phyloP scores from a whole-genome alignment of 2,888 invertebrate species.

The Eupithecia insigniata region DNA sequence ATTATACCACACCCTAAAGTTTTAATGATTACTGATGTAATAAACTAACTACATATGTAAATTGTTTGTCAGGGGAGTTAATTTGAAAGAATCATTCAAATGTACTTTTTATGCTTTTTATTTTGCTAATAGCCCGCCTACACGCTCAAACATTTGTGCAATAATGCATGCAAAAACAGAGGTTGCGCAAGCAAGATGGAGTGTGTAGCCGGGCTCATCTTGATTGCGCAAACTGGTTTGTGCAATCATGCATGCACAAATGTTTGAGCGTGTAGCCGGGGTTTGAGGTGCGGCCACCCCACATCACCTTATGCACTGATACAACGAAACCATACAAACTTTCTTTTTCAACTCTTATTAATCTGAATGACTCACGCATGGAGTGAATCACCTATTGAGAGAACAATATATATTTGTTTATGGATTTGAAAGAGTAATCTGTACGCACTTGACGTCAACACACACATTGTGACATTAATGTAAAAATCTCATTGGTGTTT shows the following conservation, averaged over 20 bases:
- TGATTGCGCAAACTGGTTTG: too few relatives aligned
- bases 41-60: not conserved
- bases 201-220: too few relatives aligned
- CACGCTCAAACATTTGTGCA: too few relatives aligned
- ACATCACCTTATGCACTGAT: slow-evolving; percentile 1
- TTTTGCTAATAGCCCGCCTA: too few relatives aligned
- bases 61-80: not conserved
- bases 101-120: not conserved
- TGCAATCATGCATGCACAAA: too few relatives aligned
- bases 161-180: too few relatives aligned
- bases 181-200: too few relatives aligned
- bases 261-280: too few relatives aligned
- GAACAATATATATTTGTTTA: not conserved
- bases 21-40: not conserved
- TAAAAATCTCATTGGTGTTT: too few relatives aligned
- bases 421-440: not conserved
- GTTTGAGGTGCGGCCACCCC: not conserved
- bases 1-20: not conserved
- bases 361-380: slow-evolving; percentile 35
- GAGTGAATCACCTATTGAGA: not conserved
- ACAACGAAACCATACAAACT: slow-evolving; percentile 11
- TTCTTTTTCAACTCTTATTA: slow-evolving; percentile 24
- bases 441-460: not conserved
- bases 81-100: not conserved
- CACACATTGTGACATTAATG: too few relatives aligned